Evolutionary conservation across 2,797 vertebrate genomes (phyloP).

Genomic region (Gastrophryne carolinensis): DNA sequence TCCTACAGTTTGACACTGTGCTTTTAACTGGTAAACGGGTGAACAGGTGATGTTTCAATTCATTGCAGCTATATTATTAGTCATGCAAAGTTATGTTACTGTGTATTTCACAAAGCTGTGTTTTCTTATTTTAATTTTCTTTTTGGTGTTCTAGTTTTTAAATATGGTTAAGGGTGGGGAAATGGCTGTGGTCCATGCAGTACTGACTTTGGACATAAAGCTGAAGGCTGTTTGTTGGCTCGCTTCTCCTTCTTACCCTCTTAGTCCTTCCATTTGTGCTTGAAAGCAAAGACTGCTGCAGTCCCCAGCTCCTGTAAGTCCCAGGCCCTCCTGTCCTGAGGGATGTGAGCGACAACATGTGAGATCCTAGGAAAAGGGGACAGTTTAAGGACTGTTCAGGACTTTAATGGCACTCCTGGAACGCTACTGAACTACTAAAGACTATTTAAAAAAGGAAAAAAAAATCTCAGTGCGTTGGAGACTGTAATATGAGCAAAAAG

Average conservation of each 20-base stretch:
- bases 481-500: conserved; percentile 55
- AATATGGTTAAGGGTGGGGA: conserved; percentile 56
- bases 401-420: conserved; percentile 59
- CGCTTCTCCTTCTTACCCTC: conserved; percentile 54
- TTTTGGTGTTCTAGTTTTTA: conserved; percentile 52
- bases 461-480: conserved; percentile 61
- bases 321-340: conserved; percentile 62
- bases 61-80: not conserved
- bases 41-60: not conserved
- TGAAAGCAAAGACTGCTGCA: conserved; percentile 65
- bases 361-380: conserved; percentile 63
- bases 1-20: not conserved
- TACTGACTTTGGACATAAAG: conserved; percentile 68
- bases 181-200: conserved; percentile 62
- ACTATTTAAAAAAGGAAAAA: conserved; percentile 37
- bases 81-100: not conserved
- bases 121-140: conserved; percentile 45
- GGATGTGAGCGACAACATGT: conserved; percentile 66
- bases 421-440: conserved; percentile 59
- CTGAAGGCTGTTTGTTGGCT: conserved; percentile 65
- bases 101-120: not conserved
- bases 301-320: conserved; percentile 58
- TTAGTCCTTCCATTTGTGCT: conserved; percentile 59
- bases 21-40: not conserved
- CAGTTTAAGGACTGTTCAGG: conserved; percentile 62